Evolutionary conservation across 2,797 vertebrate species (phyloP).

Genomic region (Sebastes taczanowskii): DNA sequence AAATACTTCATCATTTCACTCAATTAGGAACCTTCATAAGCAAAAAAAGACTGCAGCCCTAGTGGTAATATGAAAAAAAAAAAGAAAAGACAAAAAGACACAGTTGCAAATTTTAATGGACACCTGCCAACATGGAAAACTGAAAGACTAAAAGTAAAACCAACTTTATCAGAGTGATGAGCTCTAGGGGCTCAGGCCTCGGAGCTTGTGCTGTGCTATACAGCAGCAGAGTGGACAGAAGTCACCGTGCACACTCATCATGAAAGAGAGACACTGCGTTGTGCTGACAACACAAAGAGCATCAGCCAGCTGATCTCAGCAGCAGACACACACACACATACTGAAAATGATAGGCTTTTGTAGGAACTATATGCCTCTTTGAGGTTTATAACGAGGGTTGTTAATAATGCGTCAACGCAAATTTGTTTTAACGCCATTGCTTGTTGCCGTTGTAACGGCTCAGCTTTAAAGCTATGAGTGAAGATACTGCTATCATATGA

Average conservation of each 20-base stretch:
- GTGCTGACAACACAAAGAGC: slow-evolving; percentile 54
- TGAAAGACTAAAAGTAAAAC: not conserved
- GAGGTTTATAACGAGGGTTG: no score
- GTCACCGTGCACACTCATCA: slow-evolving; percentile 21
- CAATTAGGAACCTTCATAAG: no score
- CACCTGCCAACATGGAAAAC: not conserved
- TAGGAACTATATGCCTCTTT: not conserved
- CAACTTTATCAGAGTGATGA: not conserved
- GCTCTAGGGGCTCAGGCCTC: not conserved
- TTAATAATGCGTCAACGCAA: no score
- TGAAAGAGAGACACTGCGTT: slow-evolving; percentile 43
- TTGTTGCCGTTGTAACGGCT: no score
- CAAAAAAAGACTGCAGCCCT: no score
- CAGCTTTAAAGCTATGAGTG: no score
- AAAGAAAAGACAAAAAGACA: no score
- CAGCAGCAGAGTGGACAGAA: not conserved
- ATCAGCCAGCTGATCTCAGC: slow-evolving; percentile 69
- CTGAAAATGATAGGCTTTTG: not conserved
- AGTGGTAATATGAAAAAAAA: no score
- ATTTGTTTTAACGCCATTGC: no score
- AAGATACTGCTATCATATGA: no score
- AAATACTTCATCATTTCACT: no score
- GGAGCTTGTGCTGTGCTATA: not conserved
- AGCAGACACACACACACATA: slow-evolving; percentile 20
- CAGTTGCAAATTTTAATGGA: no score